These are phyloP conservation scores for Xylota segnis DNA, from an alignment of 2,888 invertebrate genomes.

Conservation along the genomic window DNA sequence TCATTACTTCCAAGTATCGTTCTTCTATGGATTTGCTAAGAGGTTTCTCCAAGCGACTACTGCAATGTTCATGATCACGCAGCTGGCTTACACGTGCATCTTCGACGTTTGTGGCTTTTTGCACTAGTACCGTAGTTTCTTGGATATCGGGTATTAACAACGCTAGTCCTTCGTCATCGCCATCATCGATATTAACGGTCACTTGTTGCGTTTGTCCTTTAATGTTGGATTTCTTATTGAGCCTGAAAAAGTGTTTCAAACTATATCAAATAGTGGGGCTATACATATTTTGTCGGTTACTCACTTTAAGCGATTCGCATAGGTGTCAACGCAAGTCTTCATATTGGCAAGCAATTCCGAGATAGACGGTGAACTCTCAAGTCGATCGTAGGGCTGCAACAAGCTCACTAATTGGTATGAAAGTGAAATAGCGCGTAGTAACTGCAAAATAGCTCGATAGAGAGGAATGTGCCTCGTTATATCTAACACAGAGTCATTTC, in stretches of 20 bases:
- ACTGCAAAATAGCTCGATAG: slow-evolving; percentile 93
- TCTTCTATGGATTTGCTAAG: slow-evolving; percentile 88
- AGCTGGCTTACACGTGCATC: slow-evolving; percentile 80
- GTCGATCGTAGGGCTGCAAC: slow-evolving; percentile 86
- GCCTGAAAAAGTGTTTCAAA: slow-evolving; percentile 83
- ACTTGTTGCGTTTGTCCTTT: slow-evolving; percentile 84
- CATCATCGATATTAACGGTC: slow-evolving; percentile 87
- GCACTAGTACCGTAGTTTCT: slow-evolving; percentile 84
- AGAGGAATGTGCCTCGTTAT: slow-evolving; percentile 98
- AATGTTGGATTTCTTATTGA: slow-evolving; percentile 87
- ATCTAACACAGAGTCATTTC: slow-evolving; percentile 98
- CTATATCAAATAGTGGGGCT: not conserved
- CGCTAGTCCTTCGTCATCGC: slow-evolving; percentile 95
- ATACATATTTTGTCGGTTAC: slow-evolving; percentile 71
- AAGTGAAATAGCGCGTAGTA: slow-evolving; percentile 91
- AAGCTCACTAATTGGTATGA: slow-evolving; percentile 87
- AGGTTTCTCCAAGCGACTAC: slow-evolving; percentile 81
- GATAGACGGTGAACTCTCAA: slow-evolving; percentile 87
- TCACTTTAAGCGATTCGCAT: slow-evolving; percentile 93
- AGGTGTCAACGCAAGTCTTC: slow-evolving; percentile 96
- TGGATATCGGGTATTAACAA: slow-evolving; percentile 96
- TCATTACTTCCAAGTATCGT: slow-evolving; percentile 94
- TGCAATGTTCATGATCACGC: slow-evolving; percentile 77
- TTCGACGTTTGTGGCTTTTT: slow-evolving; percentile 82
- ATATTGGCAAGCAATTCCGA: slow-evolving; percentile 92